Evolutionary conservation across 2,888 invertebrate species (phyloP).

Genomic region (Cataglyphis cursor): DNA sequence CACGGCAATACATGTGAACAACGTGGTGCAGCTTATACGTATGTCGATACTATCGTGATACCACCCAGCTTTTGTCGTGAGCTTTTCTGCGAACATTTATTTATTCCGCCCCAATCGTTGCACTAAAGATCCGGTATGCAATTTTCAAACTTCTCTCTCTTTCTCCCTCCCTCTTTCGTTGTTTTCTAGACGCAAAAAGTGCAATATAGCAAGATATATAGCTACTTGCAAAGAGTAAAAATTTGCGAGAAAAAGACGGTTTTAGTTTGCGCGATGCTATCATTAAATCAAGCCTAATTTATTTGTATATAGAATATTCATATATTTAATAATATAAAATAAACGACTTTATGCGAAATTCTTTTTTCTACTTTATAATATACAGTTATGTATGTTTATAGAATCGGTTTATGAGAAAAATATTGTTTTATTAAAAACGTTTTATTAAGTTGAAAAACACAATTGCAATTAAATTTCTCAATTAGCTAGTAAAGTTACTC

Average conservation of each 20-base stretch:
- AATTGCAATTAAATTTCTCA: not conserved
- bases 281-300: not conserved
- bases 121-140: not conserved
- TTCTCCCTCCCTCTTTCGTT: not conserved
- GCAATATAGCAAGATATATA: not conserved
- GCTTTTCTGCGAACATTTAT: conserved; percentile 10
- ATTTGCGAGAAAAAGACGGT: not conserved
- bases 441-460: not conserved
- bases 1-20: not conserved
- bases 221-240: not conserved
- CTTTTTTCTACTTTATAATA: not conserved
- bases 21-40: not conserved
- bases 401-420: not conserved
- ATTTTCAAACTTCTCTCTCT: not conserved
- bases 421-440: not conserved
- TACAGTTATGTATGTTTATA: not conserved
- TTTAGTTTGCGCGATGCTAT: not conserved
- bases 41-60: not conserved
- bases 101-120: not conserved
- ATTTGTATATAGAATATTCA: not conserved
- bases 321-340: not conserved
- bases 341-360: not conserved
- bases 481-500: not conserved
- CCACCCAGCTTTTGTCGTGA: not conserved
- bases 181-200: not conserved